Conservation (phyloP, 2,113 vertebrate genomes). For the Lipotes vexillifer region DNA sequence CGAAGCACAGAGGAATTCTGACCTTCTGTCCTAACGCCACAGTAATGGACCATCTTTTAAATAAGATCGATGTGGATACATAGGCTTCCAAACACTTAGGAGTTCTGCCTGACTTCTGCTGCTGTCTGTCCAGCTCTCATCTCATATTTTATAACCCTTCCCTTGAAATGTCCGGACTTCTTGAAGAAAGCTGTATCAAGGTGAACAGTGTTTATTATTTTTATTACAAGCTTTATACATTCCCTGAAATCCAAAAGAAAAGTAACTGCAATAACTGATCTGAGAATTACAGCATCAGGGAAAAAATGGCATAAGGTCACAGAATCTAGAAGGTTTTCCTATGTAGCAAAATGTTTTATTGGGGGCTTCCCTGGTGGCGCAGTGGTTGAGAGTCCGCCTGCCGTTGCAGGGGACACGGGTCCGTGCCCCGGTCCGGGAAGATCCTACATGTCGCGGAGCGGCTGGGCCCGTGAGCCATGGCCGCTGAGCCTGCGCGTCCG, state of each 20-base stretch:
- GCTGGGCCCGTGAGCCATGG: too few relatives aligned
- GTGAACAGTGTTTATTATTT: background rate
- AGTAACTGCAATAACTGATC: background rate
- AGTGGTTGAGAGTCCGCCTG: too few relatives aligned
- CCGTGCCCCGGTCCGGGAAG: too few relatives aligned
- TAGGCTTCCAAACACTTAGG: background rate
- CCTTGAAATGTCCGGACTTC: background rate
- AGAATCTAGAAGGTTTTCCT: background rate
- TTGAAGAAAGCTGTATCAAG: background rate
- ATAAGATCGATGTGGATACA: background rate
- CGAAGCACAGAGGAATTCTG: background rate
- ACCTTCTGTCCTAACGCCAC: background rate
- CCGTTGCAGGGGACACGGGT: too few relatives aligned
- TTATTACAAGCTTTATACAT: background rate
- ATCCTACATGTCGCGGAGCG: too few relatives aligned
- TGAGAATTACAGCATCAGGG: background rate
- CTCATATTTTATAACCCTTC: background rate
- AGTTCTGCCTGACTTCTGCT: background rate
- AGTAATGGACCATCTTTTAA: background rate
- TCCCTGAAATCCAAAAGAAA: background rate
- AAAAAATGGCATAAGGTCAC: background rate
- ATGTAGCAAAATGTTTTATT: background rate
- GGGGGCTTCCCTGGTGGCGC: too few relatives aligned
- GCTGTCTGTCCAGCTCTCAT: background rate
- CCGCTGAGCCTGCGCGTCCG: too few relatives aligned